Evolutionary conservation across 2,888 invertebrate species (phyloP).

Genomic region (Mythimna lalbum): DNA sequence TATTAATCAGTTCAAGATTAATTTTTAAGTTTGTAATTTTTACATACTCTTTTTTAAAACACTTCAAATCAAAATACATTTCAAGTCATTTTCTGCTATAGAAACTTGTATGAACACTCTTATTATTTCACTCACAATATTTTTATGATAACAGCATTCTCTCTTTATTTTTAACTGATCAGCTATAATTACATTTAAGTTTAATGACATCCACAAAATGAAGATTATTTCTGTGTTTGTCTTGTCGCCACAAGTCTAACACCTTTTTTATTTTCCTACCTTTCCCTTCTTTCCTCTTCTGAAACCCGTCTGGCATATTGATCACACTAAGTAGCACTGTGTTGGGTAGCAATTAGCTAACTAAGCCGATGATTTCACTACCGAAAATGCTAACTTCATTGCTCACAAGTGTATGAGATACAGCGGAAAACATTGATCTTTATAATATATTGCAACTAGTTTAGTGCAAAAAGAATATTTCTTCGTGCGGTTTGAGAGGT

Average conservation of each 20-base stretch:
- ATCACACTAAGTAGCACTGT: conserved; percentile 47
- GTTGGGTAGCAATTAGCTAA: conserved; percentile 68
- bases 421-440: conserved; percentile 18
- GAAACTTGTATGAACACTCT: not conserved
- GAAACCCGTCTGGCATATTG: conserved; percentile 21
- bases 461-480: no score
- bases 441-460: not conserved
- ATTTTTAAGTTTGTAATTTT: no score
- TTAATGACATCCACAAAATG: not conserved
- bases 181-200: not conserved
- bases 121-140: not conserved
- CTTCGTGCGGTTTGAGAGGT: no score
- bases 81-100: not conserved
- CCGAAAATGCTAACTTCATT: conserved; percentile 59
- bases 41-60: not conserved
- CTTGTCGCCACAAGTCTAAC: not conserved
- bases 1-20: no score
- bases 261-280: conserved; percentile 22
- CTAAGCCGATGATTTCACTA: conserved; percentile 68
- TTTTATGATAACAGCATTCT: not conserved
- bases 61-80: not conserved
- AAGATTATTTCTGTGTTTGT: no score
- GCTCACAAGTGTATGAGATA: conserved; percentile 32
- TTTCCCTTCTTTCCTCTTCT: conserved; percentile 28
- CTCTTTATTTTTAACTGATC: not conserved